Percentiles rank a stretch among this genome's conserved stretches.
Evolutionary conservation across 2,113 vertebrate genomes (phyloP).

Genomic region (Caranx ignobilis): DNA sequence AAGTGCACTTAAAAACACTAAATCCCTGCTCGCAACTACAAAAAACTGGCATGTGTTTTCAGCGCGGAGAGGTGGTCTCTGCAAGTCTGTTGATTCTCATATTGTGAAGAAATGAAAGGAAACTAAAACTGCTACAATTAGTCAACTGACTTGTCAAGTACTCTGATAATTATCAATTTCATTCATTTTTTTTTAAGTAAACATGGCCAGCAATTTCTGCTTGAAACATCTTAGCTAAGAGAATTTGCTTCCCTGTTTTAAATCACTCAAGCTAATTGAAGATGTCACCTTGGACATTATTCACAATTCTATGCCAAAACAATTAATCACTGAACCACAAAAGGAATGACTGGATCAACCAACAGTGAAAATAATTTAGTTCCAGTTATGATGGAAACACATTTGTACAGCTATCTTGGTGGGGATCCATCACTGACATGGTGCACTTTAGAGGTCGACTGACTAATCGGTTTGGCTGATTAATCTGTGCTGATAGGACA

Average conservation of each 20-base stretch:
- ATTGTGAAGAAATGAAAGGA: slow-evolving; percentile 1
- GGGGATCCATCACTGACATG: too few species aligned
- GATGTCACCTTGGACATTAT: neutral
- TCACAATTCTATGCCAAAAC: neutral
- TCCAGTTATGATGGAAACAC: neutral
- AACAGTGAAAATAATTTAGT: neutral
- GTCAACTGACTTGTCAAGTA: neutral
- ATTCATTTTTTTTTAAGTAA: neutral
- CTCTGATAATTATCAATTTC: neutral
- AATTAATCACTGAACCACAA: neutral
- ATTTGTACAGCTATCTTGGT: too few species aligned
- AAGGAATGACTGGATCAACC: neutral
- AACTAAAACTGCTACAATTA: neutral
- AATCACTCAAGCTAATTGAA: neutral
- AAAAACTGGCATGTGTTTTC: neutral
- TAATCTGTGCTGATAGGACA: too few species aligned
- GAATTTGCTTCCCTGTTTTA: neutral
- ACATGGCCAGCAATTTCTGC: neutral
- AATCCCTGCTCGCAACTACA: neutral
- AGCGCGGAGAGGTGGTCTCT: neutral
- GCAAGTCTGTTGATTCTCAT: neutral
- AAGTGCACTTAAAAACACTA: neutral
- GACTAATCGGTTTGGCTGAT: too few species aligned
- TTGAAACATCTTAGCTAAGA: too few species aligned
- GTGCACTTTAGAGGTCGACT: too few species aligned